Base-by-base conservation (phyloP, 1,140 invertebrate genomes). In the Papilio glaucus region DNA sequence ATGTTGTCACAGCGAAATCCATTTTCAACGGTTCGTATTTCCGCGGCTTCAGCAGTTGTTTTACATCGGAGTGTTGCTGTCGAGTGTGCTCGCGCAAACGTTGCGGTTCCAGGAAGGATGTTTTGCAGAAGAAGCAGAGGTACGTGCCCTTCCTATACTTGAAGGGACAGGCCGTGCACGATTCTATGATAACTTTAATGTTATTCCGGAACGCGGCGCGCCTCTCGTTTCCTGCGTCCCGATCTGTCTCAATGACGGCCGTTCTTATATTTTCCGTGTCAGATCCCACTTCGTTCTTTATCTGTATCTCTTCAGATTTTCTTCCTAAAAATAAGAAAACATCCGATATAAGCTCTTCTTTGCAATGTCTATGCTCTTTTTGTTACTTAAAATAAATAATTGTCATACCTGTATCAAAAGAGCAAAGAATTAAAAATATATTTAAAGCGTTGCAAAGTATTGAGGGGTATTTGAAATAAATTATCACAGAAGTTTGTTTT, bases 271-370 rank as follows among this genome's bases (percentile, higher is more conserved):
- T 84, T 61, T 78, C 78, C 49, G 75, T 53, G 63, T 76, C 82
- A 65, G 72, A 77, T 75, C 83, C 85, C 81, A 81, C 75, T 83
- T 81, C 74, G 1, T 24, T 9, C 73, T 85, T 86, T 72, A 84
- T 81, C 49, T 79, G 41, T 77, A 78, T 74, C 42, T 83, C 85
- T 75, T 82, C 82, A 60, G 73, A 72, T 79, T 86, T 87, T 79
- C 82, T 84, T 84, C 89, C 90, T 92, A 92, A 90, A 92, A 92
- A 92, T 90, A 92, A 84, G 90, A 92, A 91, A 92, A 90, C 53
- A 85, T 79, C 86, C 82, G 75, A 89, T 90, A 85, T 85, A 88
- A 83, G 80, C 65, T 81, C 80, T 82, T 82, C 77, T 72, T 69
- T 73, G 53, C 65, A 33, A 61, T 65, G 41, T 42, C 37, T 42